These are phyloP conservation scores for Notiomystis cincta DNA, from an alignment of 2,113 vertebrate species.

Conservation along the genomic window DNA sequence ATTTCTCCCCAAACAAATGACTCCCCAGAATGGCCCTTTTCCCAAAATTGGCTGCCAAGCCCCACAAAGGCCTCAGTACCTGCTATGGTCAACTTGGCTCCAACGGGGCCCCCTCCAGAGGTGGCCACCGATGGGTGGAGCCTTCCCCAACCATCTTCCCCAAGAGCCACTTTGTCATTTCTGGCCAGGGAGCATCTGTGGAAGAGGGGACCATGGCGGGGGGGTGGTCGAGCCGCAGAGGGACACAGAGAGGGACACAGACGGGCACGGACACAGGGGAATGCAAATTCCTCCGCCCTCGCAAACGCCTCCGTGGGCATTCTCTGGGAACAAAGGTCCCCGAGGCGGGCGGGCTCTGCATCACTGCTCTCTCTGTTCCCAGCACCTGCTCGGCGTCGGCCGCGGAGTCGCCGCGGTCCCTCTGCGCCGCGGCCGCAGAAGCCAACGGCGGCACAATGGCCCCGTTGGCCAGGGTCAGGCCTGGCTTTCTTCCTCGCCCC, in stretches of 20 bases:
- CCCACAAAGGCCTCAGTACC: constrained; percentile 10
- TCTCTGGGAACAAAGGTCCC: constrained; percentile 62
- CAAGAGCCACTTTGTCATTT: constrained; percentile 57
- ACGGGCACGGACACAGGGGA: neutral
- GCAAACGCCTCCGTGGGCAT: constrained; percentile 21
- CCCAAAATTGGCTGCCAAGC: constrained; percentile 34
- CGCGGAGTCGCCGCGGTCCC: neutral
- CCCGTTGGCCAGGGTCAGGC: constrained; percentile 65
- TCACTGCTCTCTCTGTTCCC: constrained; percentile 51
- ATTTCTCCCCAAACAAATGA: constrained; percentile 67
- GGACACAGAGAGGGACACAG: neutral
- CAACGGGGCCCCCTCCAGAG: neutral
- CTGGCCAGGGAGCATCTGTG: neutral
- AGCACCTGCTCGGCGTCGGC: constrained; percentile 68
- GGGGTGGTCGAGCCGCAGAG: neutral
- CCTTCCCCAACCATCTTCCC: constrained; percentile 35
- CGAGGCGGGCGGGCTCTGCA: constrained; percentile 61
- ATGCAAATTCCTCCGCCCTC: constrained; percentile 55
- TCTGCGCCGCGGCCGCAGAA: constrained; percentile 39
- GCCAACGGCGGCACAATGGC: constrained; percentile 59
- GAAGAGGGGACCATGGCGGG: neutral
- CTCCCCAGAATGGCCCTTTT: constrained; percentile 30
- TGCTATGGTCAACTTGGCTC: neutral
- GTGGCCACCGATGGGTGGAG: constrained; percentile 23
- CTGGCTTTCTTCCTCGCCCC: constrained; percentile 53